Evolutionary conservation across 2,797 vertebrate genomes (phyloP), one percentile per base, ranked within the genome.

Genomic region (Enoplosus armatus): DNA sequence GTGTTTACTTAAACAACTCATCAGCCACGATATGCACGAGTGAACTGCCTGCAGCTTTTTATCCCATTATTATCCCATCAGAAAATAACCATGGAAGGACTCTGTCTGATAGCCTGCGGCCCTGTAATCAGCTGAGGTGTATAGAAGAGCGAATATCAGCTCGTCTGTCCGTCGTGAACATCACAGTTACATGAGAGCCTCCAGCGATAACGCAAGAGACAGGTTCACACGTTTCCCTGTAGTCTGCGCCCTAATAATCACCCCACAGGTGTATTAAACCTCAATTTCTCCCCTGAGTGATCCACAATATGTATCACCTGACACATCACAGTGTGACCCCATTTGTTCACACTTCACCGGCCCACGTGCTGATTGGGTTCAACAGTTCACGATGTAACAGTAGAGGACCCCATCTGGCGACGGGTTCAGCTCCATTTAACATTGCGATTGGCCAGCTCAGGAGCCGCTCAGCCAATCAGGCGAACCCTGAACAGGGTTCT

Each of bases 301-400:
- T 72, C 75, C 74, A 61, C 72, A 54, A 58, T 84, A 69, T 82
- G 80, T 70, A 54, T 85, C 89, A 82, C 70, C 88, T 87, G 90
- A 89, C 91, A 87, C 80, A 80, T 89, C 89, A 88, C 85, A 29
- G 54, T 9, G 16, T 61, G 83, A 88, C 87, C 89, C 83, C 83
- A 87, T 90, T 89, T 79, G 76, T 87, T 79, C 89, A 79, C 85
- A 82, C 87, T 63, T 71, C 79, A 84, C 24, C 41, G 29, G 72
- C 74, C 63, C 72, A 35, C 16, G 54, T 84, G 84, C 80, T 93
- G 91, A 95, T 92, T 92, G 93, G 90, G 94, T 94, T 94, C 92
- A 93, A 85, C 85, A 92, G 94, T 93, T 94, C 90, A 92, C 72
- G 61, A 85, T 90, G 88, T 85, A 85, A 90, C 85, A 74, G 87